Base-by-base conservation (phyloP, 2,797 vertebrate genomes). In the Phaenicophaeus curvirostris region DNA sequence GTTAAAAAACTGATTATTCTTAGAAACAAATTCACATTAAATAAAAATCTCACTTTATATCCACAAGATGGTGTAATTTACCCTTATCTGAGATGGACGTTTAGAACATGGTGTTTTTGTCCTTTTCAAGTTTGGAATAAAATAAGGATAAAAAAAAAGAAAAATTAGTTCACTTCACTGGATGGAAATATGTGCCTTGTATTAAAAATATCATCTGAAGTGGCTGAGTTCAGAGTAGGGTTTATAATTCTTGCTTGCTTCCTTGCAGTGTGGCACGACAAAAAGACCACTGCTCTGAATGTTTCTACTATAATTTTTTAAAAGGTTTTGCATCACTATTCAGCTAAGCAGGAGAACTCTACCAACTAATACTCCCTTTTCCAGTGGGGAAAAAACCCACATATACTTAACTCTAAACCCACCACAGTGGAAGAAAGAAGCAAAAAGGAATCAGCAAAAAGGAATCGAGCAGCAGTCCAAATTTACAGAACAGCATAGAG, bases 1-100 rank as follows among this genome's bases (percentile, higher is more conserved):
- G 39, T 42, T 9, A 33, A 82, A 94, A 71, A 24, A 48, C 1
- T 50, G 65, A 88, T 89, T 62, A 91, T 14, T 37, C 33, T 33
- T 69, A 58, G 46, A 87, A 80, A 18, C 24, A 68, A 82, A 78
- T 6, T 73, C 55, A 74, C 42, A 71, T 33, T 72, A 78, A 85
- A 86, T 20, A 57, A 89, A 87, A 89, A 88, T 54, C 86, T 90
- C 88, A 94, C 94, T 82, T 30, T 81, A 93, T 79, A 96, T 95
- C 96, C 96, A 96, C 96, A 96, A 97, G 96, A 97, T 96, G 96
- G 96, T 95, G 95, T 97, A 95, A 97, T 96, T 96, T 96, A 95
- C 80, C 95, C 87, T 97, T 94, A 94, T 95, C 94, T 95, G 94
- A 97, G 78, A 77, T 59, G 35, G 81, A 78, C 48, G 61, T 79